Conservation (phyloP, 2,888 invertebrate species). For the Clusia tigrina region DNA sequence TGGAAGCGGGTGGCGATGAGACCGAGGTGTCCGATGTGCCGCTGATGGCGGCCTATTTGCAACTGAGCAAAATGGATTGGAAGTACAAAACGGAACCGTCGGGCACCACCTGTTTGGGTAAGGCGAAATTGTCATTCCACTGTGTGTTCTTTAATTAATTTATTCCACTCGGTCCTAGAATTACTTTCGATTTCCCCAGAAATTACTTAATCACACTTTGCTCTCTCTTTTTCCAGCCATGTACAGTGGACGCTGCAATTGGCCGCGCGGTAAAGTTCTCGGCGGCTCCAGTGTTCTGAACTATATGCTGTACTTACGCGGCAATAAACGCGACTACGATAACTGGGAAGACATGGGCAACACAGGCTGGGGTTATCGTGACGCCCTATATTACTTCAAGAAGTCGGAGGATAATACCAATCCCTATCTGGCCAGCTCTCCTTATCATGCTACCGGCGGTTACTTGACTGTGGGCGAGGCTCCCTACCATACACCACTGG, state of each 20-base stretch:
- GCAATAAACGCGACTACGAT: constrained; percentile 90
- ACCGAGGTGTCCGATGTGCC: constrained; percentile 91
- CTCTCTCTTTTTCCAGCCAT: constrained; percentile 69
- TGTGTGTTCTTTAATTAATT: too few species aligned
- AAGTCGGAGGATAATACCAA: constrained; percentile 92
- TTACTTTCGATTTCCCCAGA: neutral
- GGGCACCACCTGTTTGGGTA: constrained; percentile 82
- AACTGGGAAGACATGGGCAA: constrained; percentile 87
- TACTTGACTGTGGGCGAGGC: constrained; percentile 86
- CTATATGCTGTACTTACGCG: constrained; percentile 90
- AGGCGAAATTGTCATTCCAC: constrained; percentile 25
- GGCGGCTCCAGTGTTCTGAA: constrained; percentile 91
- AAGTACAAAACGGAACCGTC: constrained; percentile 92
- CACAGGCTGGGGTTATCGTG: constrained; percentile 85
- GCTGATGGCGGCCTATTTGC: constrained; percentile 84
- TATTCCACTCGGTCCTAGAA: neutral
- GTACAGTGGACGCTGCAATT: constrained; percentile 85
- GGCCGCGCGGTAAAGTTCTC: constrained; percentile 91
- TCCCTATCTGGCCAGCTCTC: constrained; percentile 80
- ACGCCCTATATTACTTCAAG: constrained; percentile 84
- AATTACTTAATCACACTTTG: neutral
- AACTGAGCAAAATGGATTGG: constrained; percentile 89
- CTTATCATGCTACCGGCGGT: constrained; percentile 82
- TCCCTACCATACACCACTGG: constrained; percentile 85
- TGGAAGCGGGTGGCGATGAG: constrained; percentile 91